These are phyloP conservation scores for Andrena dorsata DNA, from an alignment of 2,888 invertebrate genomes.

Conservation along the genomic window DNA sequence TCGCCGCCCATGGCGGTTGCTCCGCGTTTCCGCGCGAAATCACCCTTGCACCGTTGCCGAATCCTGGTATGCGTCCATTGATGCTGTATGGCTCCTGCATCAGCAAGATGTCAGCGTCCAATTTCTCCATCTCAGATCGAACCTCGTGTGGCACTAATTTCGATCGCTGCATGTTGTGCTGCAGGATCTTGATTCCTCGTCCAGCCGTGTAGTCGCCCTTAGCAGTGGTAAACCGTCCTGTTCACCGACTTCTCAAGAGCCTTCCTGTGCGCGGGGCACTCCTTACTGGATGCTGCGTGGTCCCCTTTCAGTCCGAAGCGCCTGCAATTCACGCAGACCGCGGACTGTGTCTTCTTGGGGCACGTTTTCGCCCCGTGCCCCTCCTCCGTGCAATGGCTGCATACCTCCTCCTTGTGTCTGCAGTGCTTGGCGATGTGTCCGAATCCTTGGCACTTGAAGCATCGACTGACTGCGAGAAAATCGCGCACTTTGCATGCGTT, in stretches of 20 bases:
- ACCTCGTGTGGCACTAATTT: not conserved
- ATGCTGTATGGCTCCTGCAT: not conserved
- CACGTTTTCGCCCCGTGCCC: not conserved
- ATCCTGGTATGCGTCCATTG: not conserved
- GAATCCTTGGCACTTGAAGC: conserved; percentile 12
- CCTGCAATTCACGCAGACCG: not conserved
- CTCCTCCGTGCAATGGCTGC: not conserved
- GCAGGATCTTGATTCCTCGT: not conserved
- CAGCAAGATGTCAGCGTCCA: not conserved
- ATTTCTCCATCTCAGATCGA: not conserved
- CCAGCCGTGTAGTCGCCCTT: not conserved
- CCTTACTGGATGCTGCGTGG: not conserved
- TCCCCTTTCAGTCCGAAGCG: not conserved
- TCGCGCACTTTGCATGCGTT: not conserved
- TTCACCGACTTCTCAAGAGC: not conserved
- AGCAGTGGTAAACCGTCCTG: not conserved
- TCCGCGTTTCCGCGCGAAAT: not conserved
- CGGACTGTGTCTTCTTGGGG: not conserved
- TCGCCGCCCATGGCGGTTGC: not conserved
- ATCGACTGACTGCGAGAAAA: not conserved
- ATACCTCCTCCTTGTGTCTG: not conserved
- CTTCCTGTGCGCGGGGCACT: not conserved
- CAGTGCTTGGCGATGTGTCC: conserved; percentile 7
- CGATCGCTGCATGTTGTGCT: conserved; percentile 6
- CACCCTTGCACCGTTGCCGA: not conserved